phyloP scores from a whole-genome alignment of 2,797 vertebrate species.

The Pristis pectinata region DNA sequence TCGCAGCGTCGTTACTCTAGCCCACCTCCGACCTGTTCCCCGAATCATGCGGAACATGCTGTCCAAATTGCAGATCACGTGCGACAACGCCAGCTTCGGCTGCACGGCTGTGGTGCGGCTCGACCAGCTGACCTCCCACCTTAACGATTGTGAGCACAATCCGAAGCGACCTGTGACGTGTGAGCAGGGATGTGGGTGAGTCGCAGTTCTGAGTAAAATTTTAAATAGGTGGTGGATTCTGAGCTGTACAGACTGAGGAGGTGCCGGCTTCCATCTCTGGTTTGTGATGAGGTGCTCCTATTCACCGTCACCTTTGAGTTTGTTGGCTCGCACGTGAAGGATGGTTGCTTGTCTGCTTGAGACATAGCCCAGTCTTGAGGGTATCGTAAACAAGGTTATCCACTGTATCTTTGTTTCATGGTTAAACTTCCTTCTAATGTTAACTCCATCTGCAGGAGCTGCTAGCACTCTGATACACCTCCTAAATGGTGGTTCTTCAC shows the following conservation, averaged over 20 bases:
- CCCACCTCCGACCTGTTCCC: conserved; percentile 91
- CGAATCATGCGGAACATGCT: conserved; percentile 99
- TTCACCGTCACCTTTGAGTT: neutral
- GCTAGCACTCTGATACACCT: neutral
- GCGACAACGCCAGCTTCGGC: conserved; percentile 90
- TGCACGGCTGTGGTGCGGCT: conserved; percentile 86
- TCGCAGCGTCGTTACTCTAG: conserved; percentile 93
- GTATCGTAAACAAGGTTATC: neutral
- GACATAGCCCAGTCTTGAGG: neutral
- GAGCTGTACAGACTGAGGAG: neutral
- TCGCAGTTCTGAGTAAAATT: neutral
- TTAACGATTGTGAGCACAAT: conserved; percentile 96
- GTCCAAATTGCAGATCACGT: conserved; percentile 92
- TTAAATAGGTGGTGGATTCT: neutral
- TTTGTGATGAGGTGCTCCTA: neutral
- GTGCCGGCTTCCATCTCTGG: neutral
- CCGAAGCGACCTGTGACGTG: conserved; percentile 93
- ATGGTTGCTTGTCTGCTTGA: neutral
- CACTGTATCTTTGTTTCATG: neutral
- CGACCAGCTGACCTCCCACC: conserved; percentile 92
- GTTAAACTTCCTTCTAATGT: neutral
- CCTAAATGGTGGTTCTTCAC: neutral
- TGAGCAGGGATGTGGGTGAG: conserved; percentile 94
- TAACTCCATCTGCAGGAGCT: neutral
- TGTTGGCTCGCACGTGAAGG: neutral